Conservation (phyloP, 2,797 vertebrate species). For the Melanogrammus aeglefinus region DNA sequence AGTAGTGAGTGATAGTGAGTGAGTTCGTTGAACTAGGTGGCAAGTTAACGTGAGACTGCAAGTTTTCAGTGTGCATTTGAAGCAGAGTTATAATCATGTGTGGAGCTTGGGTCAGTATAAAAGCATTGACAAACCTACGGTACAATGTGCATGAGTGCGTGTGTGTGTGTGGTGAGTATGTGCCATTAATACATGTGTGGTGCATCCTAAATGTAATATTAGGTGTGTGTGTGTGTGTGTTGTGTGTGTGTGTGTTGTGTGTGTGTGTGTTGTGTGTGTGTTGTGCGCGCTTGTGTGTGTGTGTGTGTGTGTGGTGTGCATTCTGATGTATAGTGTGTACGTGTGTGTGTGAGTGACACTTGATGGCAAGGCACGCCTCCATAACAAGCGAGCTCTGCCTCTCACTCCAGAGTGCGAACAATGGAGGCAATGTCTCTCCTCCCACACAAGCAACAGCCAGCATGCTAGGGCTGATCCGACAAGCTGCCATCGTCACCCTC, state of each 20-base stretch:
- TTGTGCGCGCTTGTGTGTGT: slow-evolving; percentile 12
- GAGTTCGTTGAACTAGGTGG: slow-evolving; percentile 7
- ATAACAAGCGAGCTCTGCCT: slow-evolving; percentile 66
- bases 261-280: background rate
- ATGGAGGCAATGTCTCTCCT: slow-evolving; percentile 65
- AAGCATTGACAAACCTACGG: background rate
- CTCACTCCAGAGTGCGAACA: slow-evolving; percentile 64
- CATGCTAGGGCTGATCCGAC: slow-evolving; percentile 65
- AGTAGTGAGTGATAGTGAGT: too few species aligned
- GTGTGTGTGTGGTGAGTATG: background rate
- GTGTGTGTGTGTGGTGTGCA: background rate
- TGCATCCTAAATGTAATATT: too few species aligned
- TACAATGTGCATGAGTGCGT: background rate
- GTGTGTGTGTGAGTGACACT: background rate
- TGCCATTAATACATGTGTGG: too few species aligned
- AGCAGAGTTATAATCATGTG: background rate
- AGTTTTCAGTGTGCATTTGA: background rate
- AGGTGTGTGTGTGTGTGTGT: background rate
- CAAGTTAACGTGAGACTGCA: background rate
- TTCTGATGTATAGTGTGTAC: background rate
- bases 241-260: background rate
- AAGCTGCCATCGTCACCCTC: slow-evolving; percentile 64
- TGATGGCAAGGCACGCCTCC: slow-evolving; percentile 52
- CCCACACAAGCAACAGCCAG: slow-evolving; percentile 43
- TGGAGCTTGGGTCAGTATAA: background rate